phyloP scores from a whole-genome alignment of 2,113 vertebrate species.

The Embiotoca jacksoni region DNA sequence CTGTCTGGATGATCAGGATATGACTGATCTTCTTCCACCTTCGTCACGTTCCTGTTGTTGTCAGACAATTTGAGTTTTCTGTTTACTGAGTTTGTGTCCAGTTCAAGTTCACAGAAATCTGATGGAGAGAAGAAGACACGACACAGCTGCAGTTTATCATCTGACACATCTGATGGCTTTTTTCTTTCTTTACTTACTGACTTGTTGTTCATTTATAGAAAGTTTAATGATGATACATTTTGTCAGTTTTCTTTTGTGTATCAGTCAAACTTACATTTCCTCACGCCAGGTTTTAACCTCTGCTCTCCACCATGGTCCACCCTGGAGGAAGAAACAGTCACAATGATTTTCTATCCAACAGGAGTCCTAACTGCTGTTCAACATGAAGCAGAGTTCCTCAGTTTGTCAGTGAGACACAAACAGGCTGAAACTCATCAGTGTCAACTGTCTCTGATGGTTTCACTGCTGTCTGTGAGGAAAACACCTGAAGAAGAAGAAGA shows the following conservation, averaged over 20 bases:
- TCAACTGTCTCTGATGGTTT: no score
- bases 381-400: no score
- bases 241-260: neutral
- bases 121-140: neutral
- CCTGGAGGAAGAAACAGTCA: no score
- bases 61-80: neutral
- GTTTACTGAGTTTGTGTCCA: constrained; percentile 10
- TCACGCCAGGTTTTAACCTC: neutral
- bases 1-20: constrained; percentile 30
- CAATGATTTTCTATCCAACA: no score
- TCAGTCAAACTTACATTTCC: constrained; percentile 17
- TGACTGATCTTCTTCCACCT: neutral
- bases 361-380: no score
- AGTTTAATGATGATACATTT: neutral
- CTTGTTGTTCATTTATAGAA: neutral
- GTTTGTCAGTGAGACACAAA: no score
- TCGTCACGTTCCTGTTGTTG: neutral
- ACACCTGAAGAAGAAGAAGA: no score
- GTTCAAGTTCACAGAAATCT: constrained; percentile 24
- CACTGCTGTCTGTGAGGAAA: no score
- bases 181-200: neutral
- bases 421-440: no score
- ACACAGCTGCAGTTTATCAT: neutral
- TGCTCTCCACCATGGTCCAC: constrained; percentile 33
- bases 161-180: neutral